phyloP scores from a whole-genome alignment of 2,797 vertebrate species.

The Sebastes kiyomatsui region DNA sequence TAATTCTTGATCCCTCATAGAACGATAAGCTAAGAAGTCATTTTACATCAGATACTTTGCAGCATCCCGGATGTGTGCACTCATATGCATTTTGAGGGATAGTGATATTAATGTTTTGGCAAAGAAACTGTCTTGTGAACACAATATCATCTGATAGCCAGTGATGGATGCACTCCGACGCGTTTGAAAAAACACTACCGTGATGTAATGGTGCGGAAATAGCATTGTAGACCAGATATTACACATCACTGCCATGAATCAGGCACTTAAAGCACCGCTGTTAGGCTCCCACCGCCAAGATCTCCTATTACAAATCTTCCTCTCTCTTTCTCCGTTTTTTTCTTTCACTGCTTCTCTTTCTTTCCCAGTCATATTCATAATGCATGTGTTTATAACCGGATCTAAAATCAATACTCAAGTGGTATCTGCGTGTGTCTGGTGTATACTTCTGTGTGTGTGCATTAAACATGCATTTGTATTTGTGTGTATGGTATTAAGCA shows the following conservation, averaged over 20 bases:
- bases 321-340: background rate
- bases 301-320: constrained; percentile 57
- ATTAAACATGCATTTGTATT: constrained; percentile 11
- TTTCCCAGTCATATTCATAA: constrained; percentile 17
- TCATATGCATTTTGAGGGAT: constrained; percentile 8
- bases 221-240: constrained; percentile 55
- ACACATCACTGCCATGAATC: constrained; percentile 53
- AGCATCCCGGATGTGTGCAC: constrained; percentile 10
- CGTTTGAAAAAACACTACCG: constrained; percentile 50
- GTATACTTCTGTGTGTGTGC: background rate
- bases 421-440: constrained; percentile 1
- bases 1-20: constrained; percentile 13
- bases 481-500: background rate
- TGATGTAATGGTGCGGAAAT: constrained; percentile 63
- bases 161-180: constrained; percentile 46
- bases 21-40: constrained; percentile 17
- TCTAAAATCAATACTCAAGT: constrained; percentile 48
- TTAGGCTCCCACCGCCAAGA: constrained; percentile 10
- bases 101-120: constrained; percentile 25
- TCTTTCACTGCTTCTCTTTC: constrained; percentile 1
- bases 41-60: constrained; percentile 9
- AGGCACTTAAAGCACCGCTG: constrained; percentile 54
- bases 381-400: constrained; percentile 32
- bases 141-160: constrained; percentile 46
- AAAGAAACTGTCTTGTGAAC: constrained; percentile 49